Conservation (phyloP, 2,888 invertebrate genomes). For the Dichetophora obliterata region DNA sequence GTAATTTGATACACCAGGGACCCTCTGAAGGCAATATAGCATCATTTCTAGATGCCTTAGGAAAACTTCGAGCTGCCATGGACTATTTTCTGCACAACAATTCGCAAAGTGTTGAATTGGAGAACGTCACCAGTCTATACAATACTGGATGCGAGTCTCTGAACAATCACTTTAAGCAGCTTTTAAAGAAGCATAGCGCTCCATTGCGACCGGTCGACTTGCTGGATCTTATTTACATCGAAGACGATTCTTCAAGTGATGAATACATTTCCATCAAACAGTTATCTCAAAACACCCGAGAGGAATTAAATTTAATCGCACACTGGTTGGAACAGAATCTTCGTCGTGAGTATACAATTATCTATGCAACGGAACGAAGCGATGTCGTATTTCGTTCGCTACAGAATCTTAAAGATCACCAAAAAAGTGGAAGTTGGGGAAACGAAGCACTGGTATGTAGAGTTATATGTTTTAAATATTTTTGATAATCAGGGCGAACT, state of each 20-base stretch:
- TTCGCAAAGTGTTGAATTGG: slow-evolving; percentile 92
- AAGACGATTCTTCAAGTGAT: slow-evolving; percentile 80
- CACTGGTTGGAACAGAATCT: slow-evolving; percentile 87
- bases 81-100: slow-evolving; percentile 94
- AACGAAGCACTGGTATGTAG: slow-evolving; percentile 78
- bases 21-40: slow-evolving; percentile 78
- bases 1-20: slow-evolving; percentile 86
- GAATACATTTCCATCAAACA: slow-evolving; percentile 77
- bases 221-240: slow-evolving; percentile 87
- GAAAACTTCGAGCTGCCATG: slow-evolving; percentile 87
- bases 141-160: slow-evolving; percentile 87
- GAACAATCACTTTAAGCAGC: slow-evolving; percentile 88
- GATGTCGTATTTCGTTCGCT: slow-evolving; percentile 82
- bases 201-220: slow-evolving; percentile 87
- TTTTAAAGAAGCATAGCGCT: slow-evolving; percentile 82
- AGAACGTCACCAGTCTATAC: slow-evolving; percentile 85
- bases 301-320: slow-evolving; percentile 83
- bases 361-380: slow-evolving; percentile 82
- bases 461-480: background rate
- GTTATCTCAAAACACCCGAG: slow-evolving; percentile 78
- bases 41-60: slow-evolving; percentile 80
- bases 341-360: slow-evolving; percentile 80
- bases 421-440: slow-evolving; percentile 82
- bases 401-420: slow-evolving; percentile 83
- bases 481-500: no score